These are phyloP conservation scores for Zingel zingel DNA, from an alignment of 2,113 vertebrate genomes.

Conservation along the genomic window DNA sequence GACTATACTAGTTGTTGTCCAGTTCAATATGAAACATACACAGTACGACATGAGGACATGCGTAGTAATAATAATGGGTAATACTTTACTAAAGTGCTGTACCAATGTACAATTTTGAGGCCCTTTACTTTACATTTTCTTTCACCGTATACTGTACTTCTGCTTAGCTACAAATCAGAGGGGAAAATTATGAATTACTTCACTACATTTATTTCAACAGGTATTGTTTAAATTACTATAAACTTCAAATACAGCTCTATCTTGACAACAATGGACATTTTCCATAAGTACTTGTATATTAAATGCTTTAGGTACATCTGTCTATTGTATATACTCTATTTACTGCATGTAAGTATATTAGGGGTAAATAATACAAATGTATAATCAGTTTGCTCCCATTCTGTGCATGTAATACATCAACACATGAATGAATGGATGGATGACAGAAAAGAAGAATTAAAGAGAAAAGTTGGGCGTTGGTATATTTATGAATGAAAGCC, in stretches of 20 bases:
- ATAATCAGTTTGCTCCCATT: background rate
- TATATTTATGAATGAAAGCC: slow-evolving; percentile 49
- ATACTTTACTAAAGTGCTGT: too few species aligned
- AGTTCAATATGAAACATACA: too few species aligned
- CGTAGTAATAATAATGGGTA: background rate
- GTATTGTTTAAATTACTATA: background rate
- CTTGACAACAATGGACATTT: background rate
- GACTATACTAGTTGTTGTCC: too few species aligned
- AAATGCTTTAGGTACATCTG: background rate
- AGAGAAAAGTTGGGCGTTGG: background rate
- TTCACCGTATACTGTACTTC: background rate
- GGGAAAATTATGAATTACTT: background rate
- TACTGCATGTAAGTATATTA: background rate
- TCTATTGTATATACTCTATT: background rate
- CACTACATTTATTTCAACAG: background rate
- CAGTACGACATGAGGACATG: background rate
- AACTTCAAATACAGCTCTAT: background rate
- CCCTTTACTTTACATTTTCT: background rate
- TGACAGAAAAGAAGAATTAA: background rate
- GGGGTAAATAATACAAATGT: background rate
- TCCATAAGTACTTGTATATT: background rate
- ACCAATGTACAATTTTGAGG: background rate
- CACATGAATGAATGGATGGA: background rate
- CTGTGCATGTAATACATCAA: background rate
- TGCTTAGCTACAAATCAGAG: background rate